phyloP scores from a whole-genome alignment of 2,888 invertebrate genomes.

The Eumerus sabulonum region DNA sequence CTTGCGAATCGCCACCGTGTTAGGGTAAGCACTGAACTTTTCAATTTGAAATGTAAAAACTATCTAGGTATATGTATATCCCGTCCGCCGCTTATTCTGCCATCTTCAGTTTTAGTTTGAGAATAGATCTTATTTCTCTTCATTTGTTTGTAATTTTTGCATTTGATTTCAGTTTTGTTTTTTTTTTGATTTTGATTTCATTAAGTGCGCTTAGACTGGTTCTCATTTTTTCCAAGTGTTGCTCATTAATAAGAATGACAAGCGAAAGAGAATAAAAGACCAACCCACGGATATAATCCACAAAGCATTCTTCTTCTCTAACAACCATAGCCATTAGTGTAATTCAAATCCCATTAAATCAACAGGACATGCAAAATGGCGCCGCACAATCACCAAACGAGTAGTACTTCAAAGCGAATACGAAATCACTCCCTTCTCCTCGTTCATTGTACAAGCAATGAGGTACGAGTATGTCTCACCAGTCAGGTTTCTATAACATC shows the following conservation, averaged over 20 bases:
- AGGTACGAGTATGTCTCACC: conserved; percentile 36
- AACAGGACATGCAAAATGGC: conserved; percentile 69
- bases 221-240: conserved; percentile 64
- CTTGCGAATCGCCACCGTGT: conserved; percentile 6
- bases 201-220: conserved; percentile 38
- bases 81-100: conserved; percentile 13
- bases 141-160: too few species aligned
- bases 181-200: too few species aligned
- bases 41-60: conserved; percentile 3
- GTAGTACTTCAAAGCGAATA: conserved; percentile 66
- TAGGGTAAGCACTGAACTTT: conserved; percentile 33
- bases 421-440: conserved; percentile 66
- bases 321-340: conserved; percentile 69
- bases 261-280: conserved; percentile 23
- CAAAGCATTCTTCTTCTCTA: conserved; percentile 63
- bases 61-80: conserved; percentile 21
- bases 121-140: too few species aligned
- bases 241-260: conserved; percentile 49
- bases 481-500: conserved; percentile 59
- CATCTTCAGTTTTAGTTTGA: conserved; percentile 21
- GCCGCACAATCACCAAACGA: conserved; percentile 69
- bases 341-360: conserved; percentile 69
- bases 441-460: conserved; percentile 58
- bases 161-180: too few species aligned
- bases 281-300: conserved; percentile 36